Conservation (phyloP, 2,113 vertebrate genomes). For the Cyanocitta stelleri region DNA sequence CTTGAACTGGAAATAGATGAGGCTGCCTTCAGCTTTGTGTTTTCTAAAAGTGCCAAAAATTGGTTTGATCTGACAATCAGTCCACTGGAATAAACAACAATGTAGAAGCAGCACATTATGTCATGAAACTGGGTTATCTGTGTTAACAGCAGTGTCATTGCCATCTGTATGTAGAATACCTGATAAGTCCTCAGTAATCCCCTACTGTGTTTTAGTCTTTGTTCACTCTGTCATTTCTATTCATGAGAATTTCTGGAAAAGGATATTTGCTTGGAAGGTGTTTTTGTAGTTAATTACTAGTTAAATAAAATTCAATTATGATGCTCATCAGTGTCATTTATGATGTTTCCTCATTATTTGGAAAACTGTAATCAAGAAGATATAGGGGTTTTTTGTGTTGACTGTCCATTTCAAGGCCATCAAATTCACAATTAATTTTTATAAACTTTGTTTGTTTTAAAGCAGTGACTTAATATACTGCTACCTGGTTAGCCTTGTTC, state of each 20-base stretch:
- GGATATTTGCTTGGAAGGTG: neutral
- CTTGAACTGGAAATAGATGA: neutral
- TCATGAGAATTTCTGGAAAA: neutral
- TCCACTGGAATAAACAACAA: neutral
- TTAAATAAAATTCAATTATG: constrained; percentile 32
- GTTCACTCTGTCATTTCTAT: neutral
- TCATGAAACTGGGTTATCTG: neutral
- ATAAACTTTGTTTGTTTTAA: neutral
- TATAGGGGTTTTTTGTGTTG: neutral
- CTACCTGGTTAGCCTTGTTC: neutral
- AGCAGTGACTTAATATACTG: neutral
- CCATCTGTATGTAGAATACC: neutral
- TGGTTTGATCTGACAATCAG: neutral
- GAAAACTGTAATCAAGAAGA: constrained; percentile 51
- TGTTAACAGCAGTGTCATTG: neutral
- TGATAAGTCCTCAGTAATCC: neutral
- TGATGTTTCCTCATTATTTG: constrained; percentile 32
- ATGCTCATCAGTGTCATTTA: constrained; percentile 19
- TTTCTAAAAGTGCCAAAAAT: neutral
- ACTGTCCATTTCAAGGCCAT: neutral
- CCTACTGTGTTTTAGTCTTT: neutral
- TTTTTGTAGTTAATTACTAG: constrained; percentile 41
- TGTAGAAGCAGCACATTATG: neutral
- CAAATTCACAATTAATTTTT: neutral
- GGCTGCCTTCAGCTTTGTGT: neutral